Percentiles rank a stretch among this genome's conserved stretches.
Evolutionary conservation across 2,888 invertebrate species (phyloP).

Genomic region (Ochropleura leucogaster): DNA sequence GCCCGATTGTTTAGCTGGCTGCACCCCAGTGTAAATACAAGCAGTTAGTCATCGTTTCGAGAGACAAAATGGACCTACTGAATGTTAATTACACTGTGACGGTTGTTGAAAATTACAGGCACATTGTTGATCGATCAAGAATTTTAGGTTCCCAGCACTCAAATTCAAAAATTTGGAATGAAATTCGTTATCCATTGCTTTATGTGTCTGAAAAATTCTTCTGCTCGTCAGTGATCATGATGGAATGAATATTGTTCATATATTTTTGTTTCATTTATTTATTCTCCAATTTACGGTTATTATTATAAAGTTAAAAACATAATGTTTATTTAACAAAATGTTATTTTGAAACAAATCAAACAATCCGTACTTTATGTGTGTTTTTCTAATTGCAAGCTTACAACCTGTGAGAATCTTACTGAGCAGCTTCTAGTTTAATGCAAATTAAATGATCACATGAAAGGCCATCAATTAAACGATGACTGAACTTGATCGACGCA

Average conservation of each 20-base stretch:
- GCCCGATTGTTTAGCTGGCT: constrained; percentile 28
- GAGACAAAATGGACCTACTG: not conserved
- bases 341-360: no score
- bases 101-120: not conserved
- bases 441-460: constrained; percentile 27
- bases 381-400: not conserved
- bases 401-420: not conserved
- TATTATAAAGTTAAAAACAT: no score
- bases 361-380: no score
- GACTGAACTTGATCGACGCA: constrained; percentile 35
- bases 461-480: constrained; percentile 8
- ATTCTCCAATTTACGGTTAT: no score
- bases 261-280: no score
- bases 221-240: not conserved
- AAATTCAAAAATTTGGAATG: not conserved
- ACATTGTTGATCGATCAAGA: not conserved
- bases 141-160: not conserved
- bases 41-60: constrained; percentile 5
- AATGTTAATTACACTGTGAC: constrained; percentile 14
- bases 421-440: constrained; percentile 6
- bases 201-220: not conserved
- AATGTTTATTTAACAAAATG: no score
- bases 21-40: constrained; percentile 26
- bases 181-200: not conserved
- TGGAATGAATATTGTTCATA: not conserved